phyloP scores from a whole-genome alignment of 2,797 vertebrate species.

The Alectoris magna region DNA sequence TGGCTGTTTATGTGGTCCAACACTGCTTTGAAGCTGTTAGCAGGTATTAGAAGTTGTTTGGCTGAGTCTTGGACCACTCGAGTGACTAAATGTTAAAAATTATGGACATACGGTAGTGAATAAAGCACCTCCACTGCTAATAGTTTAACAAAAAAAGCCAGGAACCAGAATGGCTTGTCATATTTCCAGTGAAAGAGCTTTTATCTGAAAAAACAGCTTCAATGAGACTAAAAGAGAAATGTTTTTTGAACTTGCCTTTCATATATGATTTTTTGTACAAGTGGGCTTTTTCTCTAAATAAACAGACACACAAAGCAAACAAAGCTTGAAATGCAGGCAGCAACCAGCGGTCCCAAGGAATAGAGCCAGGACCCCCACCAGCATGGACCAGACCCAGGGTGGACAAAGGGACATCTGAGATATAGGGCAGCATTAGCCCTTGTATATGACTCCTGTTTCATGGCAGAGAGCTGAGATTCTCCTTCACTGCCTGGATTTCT shows the following conservation, averaged over 20 bases:
- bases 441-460: not conserved
- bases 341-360: fast-evolving
- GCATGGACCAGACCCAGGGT: not conserved
- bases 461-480: not conserved
- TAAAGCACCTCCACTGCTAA: not conserved
- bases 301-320: not conserved
- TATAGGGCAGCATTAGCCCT: not conserved
- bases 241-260: not conserved
- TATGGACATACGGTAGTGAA: not conserved
- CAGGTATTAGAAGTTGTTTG: not conserved
- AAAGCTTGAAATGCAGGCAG: not conserved
- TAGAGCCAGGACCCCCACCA: not conserved
- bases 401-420: not conserved
- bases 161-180: not conserved
- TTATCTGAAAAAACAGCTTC: not conserved
- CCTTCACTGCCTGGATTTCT: not conserved
- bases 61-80: not conserved
- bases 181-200: not conserved
- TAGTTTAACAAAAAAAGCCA: not conserved
- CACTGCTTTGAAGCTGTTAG: not conserved
- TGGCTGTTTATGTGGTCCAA: not conserved
- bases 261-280: not conserved
- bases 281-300: not conserved
- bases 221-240: not conserved
- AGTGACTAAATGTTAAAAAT: not conserved